Conservation (phyloP, 53 echinoderm and acorn worm species). For the Pentamera pediparva region DNA sequence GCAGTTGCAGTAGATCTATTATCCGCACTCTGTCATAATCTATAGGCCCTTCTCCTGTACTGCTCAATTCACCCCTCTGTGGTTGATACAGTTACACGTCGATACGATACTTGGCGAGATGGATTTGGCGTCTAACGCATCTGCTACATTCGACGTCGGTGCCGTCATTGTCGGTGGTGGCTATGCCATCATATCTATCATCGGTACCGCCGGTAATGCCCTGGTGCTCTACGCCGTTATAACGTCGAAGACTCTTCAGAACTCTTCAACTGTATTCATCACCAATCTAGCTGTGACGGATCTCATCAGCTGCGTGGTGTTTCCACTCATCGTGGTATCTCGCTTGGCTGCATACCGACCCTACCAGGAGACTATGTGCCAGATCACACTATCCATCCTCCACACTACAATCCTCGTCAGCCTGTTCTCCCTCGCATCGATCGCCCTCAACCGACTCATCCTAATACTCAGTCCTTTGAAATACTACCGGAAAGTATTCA, state of each 20-base stretch:
- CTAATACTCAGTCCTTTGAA: slow-evolving; percentile 13
- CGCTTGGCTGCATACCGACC: background rate
- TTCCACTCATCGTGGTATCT: background rate
- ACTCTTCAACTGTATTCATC: background rate
- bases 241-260: background rate
- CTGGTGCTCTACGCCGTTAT: background rate
- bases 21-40: no score
- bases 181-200: background rate
- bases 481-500: background rate
- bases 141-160: background rate
- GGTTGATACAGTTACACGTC: no score
- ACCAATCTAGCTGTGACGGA: slow-evolving; percentile 4
- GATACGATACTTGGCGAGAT: no score
- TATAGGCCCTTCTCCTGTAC: no score
- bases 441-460: slow-evolving; percentile 3
- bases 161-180: background rate
- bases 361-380: background rate
- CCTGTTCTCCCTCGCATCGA: slow-evolving; percentile 1
- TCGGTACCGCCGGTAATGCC: background rate
- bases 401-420: slow-evolving; percentile 5
- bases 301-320: background rate
- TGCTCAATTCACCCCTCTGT: no score
- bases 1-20: no score
- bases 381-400: background rate
- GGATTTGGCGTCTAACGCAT: no score